These are phyloP conservation scores for Synergus umbraculus DNA, from an alignment of 2,888 invertebrate genomes.

Conservation along the genomic window DNA sequence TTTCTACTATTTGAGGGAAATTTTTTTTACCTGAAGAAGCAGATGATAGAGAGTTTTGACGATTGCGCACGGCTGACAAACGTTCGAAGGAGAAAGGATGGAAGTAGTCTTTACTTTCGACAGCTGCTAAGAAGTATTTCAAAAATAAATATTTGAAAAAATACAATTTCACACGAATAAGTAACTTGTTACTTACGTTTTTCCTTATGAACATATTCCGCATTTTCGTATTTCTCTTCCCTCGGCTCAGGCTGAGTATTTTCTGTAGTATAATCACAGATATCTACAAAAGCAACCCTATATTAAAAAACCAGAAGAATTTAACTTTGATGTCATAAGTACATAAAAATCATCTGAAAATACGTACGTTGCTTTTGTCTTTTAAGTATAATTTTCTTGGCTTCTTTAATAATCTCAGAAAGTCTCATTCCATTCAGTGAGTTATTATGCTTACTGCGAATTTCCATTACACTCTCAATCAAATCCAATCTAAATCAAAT, in stretches of 20 bases:
- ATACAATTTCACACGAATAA: background rate
- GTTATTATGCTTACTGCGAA: slow-evolving; percentile 60
- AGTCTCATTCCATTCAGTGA: slow-evolving; percentile 57
- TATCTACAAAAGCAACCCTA: background rate
- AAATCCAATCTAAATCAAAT: slow-evolving; percentile 59
- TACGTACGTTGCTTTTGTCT: slow-evolving; percentile 53
- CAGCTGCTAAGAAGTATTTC: background rate
- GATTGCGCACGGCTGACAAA: background rate
- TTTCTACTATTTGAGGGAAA: slow-evolving; percentile 6
- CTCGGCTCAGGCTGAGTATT: background rate
- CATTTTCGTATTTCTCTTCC: background rate
- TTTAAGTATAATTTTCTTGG: slow-evolving; percentile 50
- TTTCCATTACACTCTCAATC: slow-evolving; percentile 56
- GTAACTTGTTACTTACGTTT: slow-evolving; percentile 10
- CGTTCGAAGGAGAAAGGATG: slow-evolving; percentile 10
- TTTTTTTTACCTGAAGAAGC: slow-evolving; percentile 45
- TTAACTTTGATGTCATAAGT: background rate
- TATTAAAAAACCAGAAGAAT: background rate
- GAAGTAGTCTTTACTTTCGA: background rate
- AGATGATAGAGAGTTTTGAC: slow-evolving; percentile 43
- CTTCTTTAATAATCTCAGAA: slow-evolving; percentile 57
- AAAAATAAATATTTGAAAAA: slow-evolving; percentile 38
- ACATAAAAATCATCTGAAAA: slow-evolving; percentile 5
- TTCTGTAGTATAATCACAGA: background rate
- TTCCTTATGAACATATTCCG: background rate